Percentiles rank a stretch among this genome's conserved stretches.
Conservation (phyloP, 2,113 vertebrate genomes). For the Miniopterus natalensis region DNA sequence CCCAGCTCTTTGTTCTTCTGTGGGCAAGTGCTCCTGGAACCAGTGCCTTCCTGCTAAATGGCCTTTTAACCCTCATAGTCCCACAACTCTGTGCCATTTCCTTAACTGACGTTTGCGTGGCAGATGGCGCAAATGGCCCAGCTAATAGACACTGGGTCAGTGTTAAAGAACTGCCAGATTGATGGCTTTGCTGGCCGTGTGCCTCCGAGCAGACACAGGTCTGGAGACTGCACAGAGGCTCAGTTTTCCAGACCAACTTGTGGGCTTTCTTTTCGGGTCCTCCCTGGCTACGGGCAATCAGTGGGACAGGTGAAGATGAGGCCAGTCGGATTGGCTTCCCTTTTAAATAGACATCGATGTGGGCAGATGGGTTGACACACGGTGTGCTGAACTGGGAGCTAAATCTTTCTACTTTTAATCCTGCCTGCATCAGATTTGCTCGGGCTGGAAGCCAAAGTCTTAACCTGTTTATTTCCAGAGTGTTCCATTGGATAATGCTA, state of each 20-base stretch:
- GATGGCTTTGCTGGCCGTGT: conserved; percentile 86
- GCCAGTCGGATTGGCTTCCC: conserved; percentile 42
- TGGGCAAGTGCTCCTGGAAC: conserved; percentile 68
- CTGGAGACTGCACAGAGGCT: conserved; percentile 75
- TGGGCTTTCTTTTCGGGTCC: conserved; percentile 62
- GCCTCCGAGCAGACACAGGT: conserved; percentile 76
- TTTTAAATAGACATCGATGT: conserved; percentile 77
- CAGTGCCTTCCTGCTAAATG: conserved; percentile 78
- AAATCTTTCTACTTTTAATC: conserved; percentile 74
- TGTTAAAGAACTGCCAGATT: conserved; percentile 86
- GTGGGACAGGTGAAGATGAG: conserved; percentile 77
- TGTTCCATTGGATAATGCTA: not conserved
- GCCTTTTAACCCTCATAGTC: conserved; percentile 82
- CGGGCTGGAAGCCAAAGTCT: conserved; percentile 61
- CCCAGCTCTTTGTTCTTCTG: conserved; percentile 73
- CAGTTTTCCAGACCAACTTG: conserved; percentile 77
- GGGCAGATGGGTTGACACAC: conserved; percentile 82
- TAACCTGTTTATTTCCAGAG: conserved; percentile 75
- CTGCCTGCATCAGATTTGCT: conserved; percentile 63
- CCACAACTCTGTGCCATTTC: conserved; percentile 80
- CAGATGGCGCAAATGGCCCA: conserved; percentile 89
- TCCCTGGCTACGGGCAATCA: conserved; percentile 55
- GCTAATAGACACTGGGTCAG: conserved; percentile 88
- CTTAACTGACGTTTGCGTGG: conserved; percentile 86
- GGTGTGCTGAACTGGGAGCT: conserved; percentile 64